Percentiles rank a stretch among this genome's conserved stretches.
Evolutionary conservation across 1,140 invertebrate genomes (phyloP).

Genomic region (Eriocheir sinensis): DNA sequence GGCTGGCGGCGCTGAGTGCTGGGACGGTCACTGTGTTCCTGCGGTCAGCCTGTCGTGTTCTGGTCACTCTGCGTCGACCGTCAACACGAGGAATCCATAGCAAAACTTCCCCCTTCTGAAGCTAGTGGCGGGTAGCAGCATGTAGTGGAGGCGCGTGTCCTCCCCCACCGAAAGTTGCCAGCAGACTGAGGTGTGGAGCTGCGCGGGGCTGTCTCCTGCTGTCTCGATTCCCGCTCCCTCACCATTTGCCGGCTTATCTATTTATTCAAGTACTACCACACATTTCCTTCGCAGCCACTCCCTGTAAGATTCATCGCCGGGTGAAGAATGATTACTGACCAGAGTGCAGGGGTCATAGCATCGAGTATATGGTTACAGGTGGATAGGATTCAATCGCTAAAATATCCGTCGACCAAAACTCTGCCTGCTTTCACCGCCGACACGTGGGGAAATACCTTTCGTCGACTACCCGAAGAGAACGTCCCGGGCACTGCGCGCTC

Average conservation of each 20-base stretch:
- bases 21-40: background rate
- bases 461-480: conserved; percentile 51
- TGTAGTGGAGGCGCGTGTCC: conserved; percentile 55
- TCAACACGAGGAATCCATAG: conserved; percentile 72
- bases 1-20: background rate
- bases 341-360: background rate
- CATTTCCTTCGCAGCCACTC: background rate
- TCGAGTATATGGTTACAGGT: background rate
- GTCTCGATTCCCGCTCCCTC: conserved; percentile 58
- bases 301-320: too few species aligned
- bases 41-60: background rate
- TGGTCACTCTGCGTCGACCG: conserved; percentile 37
- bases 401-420: conserved; percentile 47
- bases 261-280: background rate
- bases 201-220: conserved; percentile 28
- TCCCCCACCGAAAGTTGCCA: conserved; percentile 63
- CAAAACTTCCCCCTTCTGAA: conserved; percentile 48
- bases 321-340: background rate
- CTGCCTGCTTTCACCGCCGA: conserved; percentile 67
- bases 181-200: conserved; percentile 65
- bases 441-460: conserved; percentile 76
- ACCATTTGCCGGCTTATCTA: background rate
- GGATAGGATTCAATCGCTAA: conserved; percentile 37
- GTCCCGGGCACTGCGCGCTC: background rate
- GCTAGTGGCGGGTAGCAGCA: conserved; percentile 57